Evolutionary conservation across 2,113 vertebrate genomes (phyloP), one percentile per base, ranked within the genome.

Genomic region (Gyps fulvus): DNA sequence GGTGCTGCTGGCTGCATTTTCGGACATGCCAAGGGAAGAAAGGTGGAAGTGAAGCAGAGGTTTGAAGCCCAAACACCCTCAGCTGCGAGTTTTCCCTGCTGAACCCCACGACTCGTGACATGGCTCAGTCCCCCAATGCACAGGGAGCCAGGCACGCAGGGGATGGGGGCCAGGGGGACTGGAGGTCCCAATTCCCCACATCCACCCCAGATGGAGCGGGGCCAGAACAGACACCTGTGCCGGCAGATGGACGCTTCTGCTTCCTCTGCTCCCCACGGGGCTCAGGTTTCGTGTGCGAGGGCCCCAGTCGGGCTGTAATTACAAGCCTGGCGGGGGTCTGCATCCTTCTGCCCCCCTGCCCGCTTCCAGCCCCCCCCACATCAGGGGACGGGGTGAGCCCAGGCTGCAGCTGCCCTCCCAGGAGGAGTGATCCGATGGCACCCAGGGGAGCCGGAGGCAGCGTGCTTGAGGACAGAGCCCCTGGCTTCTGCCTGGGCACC

Each of bases 221-320:
- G 92, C 94, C 95, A 93, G 94, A 38, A 45, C 69, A 58, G 87
- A 54, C 87, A 83, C 90, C 29, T 84, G 93, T 4, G 20, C 87
- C 1, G 2, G n/a, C 95, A 91, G 87, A 94, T 9, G 14, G 87
- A 89, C 6, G 1, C 70, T 79, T 31, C 78, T 8, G 62, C 79
- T 66, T 55, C 38, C 83, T 62, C 80, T 23, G 78, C 84, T 95
- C 92, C 90, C 85, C 84, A 29, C 52, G 17, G 87, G 78, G 85
- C 69, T 94, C 73, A 7, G 27, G 70, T 97, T 93, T 59, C 52
- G 0, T 2, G 1, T 0, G 13, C 2, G 0, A 50, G n/a, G 59
- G 62, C 92, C 84, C 59, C 0, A 0, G 17, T 4, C 0, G 3
- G 65, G 87, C 70, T 93, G 95, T 89, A 96, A 93, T 95, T 93